A percentile compares a stretch with the other conserved stretches of the same genome.
These are phyloP conservation scores for Cryptophagus acutangulus DNA, from an alignment of 2,888 invertebrate species.

Conservation along the genomic window DNA sequence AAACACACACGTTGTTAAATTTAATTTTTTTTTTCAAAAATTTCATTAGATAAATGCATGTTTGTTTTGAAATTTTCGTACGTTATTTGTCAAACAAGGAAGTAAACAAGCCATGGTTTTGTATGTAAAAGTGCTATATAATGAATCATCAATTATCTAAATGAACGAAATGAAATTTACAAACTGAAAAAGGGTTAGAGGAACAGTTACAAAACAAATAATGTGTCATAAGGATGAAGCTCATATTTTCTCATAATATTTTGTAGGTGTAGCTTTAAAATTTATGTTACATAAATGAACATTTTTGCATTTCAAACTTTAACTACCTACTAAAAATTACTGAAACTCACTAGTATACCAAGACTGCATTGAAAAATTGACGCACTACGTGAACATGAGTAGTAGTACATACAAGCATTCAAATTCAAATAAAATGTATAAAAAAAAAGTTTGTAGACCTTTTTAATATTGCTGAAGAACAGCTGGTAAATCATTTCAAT, in stretches of 20 bases:
- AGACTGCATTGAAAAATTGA: too few species aligned
- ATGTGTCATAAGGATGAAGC: slow-evolving; percentile 15
- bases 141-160: slow-evolving; percentile 28
- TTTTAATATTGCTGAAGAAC: slow-evolving; percentile 14
- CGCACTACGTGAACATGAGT: too few species aligned
- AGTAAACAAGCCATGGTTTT: slow-evolving; percentile 18
- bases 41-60: slow-evolving; percentile 28
- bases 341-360: too few species aligned
- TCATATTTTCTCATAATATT: slow-evolving; percentile 12
- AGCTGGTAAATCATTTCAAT: slow-evolving; percentile 26
- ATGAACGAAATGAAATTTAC: slow-evolving; percentile 25
- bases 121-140: slow-evolving; percentile 26
- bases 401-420: too few species aligned
- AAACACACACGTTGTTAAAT: background rate
- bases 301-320: too few species aligned
- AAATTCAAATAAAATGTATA: too few species aligned
- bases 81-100: slow-evolving; percentile 26
- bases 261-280: slow-evolving; percentile 10
- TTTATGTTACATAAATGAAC: slow-evolving; percentile 12
- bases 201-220: slow-evolving; percentile 19
- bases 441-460: too few species aligned
- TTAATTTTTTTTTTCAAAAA: slow-evolving; percentile 20
- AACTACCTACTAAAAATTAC: too few species aligned
- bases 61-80: slow-evolving; percentile 24
- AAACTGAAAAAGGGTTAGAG: slow-evolving; percentile 14